Percentiles rank a stretch among this genome's conserved stretches.
phyloP scores from a whole-genome alignment of 2,797 vertebrate species.

The Sebastes minor region DNA sequence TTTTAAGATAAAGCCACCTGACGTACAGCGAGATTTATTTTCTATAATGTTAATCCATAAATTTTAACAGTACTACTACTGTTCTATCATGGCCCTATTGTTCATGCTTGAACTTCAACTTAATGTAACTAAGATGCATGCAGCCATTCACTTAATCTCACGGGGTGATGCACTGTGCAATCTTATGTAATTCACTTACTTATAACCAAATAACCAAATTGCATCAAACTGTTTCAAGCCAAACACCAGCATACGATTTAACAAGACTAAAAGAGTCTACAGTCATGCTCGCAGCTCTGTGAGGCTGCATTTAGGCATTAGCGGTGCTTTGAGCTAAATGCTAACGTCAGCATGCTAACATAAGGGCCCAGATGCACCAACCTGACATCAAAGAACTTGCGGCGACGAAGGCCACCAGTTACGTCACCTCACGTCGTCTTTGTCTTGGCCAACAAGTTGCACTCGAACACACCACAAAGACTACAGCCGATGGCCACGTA shows the following conservation, averaged over 20 bases:
- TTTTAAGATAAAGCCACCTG: neutral
- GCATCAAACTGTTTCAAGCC: neutral
- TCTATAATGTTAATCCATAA: neutral
- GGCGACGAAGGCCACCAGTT: too few relatives aligned
- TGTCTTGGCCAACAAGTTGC: too few relatives aligned
- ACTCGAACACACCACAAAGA: too few relatives aligned
- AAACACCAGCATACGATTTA: neutral
- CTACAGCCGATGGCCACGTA: too few relatives aligned
- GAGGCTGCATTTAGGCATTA: neutral
- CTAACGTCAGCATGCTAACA: neutral
- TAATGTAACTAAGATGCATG: neutral
- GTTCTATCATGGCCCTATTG: neutral
- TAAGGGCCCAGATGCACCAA: too few relatives aligned
- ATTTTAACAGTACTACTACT: neutral
- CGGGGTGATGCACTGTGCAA: neutral
- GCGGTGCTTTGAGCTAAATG: neutral
- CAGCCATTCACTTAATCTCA: neutral
- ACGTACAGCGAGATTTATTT: neutral
- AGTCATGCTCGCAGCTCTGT: too few relatives aligned
- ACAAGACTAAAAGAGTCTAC: neutral
- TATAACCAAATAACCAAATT: neutral
- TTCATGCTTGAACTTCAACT: neutral
- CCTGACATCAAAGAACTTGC: too few relatives aligned
- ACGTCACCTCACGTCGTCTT: too few relatives aligned
- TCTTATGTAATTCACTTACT: neutral